Conservation (phyloP, 2,888 invertebrate genomes). For the Drosophila barbarae region DNA sequence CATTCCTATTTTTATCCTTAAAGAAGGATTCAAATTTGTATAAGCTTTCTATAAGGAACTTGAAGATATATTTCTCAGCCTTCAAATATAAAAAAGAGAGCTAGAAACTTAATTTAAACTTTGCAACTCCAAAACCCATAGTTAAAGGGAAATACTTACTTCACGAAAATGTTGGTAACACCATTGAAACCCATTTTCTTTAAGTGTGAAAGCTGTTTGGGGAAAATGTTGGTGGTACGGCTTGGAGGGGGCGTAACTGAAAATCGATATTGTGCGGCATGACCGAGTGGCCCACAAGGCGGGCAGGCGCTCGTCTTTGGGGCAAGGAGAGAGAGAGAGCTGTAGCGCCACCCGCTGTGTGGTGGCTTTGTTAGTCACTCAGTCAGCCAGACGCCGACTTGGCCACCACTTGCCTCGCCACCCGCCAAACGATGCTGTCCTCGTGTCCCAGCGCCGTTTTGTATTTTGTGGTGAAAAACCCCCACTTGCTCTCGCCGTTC, state of each 20-base stretch:
- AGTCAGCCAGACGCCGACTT: constrained; percentile 58
- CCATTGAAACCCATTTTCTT: not conserved
- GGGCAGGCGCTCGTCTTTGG: constrained; percentile 23
- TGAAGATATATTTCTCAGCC: not conserved
- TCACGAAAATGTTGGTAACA: not conserved
- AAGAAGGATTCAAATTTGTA: no score
- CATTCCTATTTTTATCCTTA: not conserved
- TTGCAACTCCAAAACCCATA: not conserved
- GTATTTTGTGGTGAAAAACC: constrained; percentile 67
- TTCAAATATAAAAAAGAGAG: not conserved
- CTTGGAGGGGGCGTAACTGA: constrained; percentile 26
- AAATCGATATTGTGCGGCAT: constrained; percentile 74
- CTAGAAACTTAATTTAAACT: no score
- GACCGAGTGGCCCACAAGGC: constrained; percentile 72
- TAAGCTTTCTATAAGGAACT: not conserved
- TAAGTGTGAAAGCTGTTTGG: constrained; percentile 3
- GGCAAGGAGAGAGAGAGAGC: constrained; percentile 1
- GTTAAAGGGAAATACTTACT: not conserved
- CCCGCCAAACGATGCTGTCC: constrained; percentile 17
- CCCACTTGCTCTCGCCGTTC: constrained; percentile 41
- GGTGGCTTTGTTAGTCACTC: constrained; percentile 48
- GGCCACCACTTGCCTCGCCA: constrained; percentile 1
- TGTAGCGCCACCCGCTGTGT: constrained; percentile 37
- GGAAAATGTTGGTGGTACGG: not conserved
- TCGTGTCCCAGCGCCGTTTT: constrained; percentile 48